Conservation (phyloP, 2,113 vertebrate genomes). For the Chaenocephalus aceratus region DNA sequence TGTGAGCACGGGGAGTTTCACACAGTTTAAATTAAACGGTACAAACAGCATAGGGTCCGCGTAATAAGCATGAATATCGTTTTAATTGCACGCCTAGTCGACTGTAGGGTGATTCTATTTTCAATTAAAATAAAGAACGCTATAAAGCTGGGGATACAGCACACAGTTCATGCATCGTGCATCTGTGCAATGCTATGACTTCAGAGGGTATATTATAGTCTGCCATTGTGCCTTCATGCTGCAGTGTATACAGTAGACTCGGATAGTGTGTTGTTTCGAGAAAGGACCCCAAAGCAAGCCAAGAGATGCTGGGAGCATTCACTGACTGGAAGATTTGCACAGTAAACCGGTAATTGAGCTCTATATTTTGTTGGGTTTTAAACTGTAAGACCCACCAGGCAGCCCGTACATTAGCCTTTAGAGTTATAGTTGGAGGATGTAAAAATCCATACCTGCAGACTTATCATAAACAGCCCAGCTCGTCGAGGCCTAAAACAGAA, state of each 20-base stretch:
- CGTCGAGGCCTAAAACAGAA: constrained; percentile 32
- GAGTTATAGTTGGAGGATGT: constrained; percentile 49
- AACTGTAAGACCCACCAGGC: constrained; percentile 22
- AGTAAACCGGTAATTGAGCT: constrained; percentile 50
- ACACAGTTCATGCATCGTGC: constrained; percentile 14
- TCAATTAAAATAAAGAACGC: constrained; percentile 34
- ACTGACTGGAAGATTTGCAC: constrained; percentile 44
- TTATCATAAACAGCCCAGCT: constrained; percentile 50
- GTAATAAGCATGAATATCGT: constrained; percentile 41
- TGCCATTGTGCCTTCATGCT: constrained; percentile 25
- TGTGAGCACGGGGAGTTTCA: constrained; percentile 40
- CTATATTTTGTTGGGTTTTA: constrained; percentile 51
- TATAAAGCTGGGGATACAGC: constrained; percentile 28
- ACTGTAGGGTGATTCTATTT: constrained; percentile 49
- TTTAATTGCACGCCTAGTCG: constrained; percentile 19
- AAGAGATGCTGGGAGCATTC: constrained; percentile 20
- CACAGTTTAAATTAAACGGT: constrained; percentile 43
- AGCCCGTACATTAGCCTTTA: constrained; percentile 9
- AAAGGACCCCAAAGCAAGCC: constrained; percentile 16
- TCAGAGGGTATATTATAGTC: constrained; percentile 26
- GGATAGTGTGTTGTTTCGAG: constrained; percentile 21
- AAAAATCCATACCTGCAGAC: constrained; percentile 63
- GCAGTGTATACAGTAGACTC: neutral
- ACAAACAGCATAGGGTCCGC: constrained; percentile 6
- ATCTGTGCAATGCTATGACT: constrained; percentile 10